Evolutionary conservation across 2,797 vertebrate species (phyloP).

Genomic region (Catostomus latipinnis): DNA sequence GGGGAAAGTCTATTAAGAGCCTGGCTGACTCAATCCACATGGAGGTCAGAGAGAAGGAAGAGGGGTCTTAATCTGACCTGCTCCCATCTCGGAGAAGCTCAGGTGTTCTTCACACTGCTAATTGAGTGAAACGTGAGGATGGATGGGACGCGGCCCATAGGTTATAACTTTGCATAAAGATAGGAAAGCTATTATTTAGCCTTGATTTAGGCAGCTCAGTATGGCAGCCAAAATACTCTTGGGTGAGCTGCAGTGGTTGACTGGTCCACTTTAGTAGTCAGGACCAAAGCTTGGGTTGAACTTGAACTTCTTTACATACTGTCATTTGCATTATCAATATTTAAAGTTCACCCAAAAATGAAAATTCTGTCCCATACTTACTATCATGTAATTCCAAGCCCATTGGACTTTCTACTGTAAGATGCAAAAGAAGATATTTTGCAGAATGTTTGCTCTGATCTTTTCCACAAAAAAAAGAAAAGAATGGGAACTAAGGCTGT

Average conservation of each 20-base stretch:
- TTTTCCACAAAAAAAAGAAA: no score
- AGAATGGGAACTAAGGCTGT: no score
- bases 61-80: slow-evolving; percentile 8
- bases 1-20: slow-evolving; percentile 24
- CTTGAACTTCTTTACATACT: no score
- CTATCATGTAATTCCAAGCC: no score
- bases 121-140: background rate
- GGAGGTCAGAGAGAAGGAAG: slow-evolving; percentile 29
- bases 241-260: background rate
- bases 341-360: no score
- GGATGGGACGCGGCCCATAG: background rate
- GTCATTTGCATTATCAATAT: background rate
- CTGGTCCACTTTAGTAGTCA: background rate
- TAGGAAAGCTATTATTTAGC: slow-evolving; percentile 12
- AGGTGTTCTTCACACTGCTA: background rate
- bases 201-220: background rate
- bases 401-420: no score
- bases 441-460: no score
- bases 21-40: slow-evolving; percentile 15
- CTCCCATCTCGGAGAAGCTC: background rate
- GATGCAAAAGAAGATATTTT: background rate
- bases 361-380: no score
- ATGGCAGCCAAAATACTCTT: background rate
- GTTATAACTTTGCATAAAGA: slow-evolving; percentile 6
- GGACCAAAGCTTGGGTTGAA: background rate